phyloP scores from a whole-genome alignment of 2,888 invertebrate species.

The Brachyptera risi region DNA sequence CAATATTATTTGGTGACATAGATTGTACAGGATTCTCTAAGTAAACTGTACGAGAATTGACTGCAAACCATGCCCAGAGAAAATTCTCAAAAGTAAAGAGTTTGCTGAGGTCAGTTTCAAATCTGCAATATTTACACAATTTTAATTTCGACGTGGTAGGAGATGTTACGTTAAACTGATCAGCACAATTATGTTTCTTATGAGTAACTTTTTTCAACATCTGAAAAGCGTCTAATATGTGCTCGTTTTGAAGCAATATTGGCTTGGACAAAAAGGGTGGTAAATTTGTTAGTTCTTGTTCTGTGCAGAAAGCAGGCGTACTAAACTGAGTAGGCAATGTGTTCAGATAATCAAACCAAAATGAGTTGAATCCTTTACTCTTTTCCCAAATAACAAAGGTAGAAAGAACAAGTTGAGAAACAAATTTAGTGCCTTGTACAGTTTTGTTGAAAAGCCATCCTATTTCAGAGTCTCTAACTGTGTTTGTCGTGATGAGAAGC shows the following conservation, averaged over 20 bases:
- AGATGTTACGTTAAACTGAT: slow-evolving; percentile 33
- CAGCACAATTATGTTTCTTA: neutral
- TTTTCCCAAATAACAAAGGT: slow-evolving; percentile 68
- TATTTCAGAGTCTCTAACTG: slow-evolving; percentile 38
- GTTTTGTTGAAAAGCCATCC: slow-evolving; percentile 36
- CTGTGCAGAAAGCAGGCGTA: slow-evolving; percentile 63
- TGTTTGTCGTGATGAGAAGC: slow-evolving; percentile 49
- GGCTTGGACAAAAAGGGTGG: slow-evolving; percentile 52
- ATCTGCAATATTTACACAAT: slow-evolving; percentile 46
- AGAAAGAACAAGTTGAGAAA: slow-evolving; percentile 69
- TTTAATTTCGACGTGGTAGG: slow-evolving; percentile 11
- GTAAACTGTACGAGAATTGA: slow-evolving; percentile 82
- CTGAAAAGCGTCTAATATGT: neutral
- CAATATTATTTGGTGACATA: slow-evolving; percentile 42
- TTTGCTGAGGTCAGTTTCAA: slow-evolving; percentile 43
- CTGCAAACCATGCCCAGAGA: slow-evolving; percentile 77
- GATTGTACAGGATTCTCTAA: too few species aligned
- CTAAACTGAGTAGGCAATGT: slow-evolving; percentile 63
- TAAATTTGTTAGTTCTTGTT: slow-evolving; percentile 52
- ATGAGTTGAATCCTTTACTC: slow-evolving; percentile 51
- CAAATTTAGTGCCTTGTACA: slow-evolving; percentile 36
- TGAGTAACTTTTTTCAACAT: neutral
- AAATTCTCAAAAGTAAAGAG: slow-evolving; percentile 56
- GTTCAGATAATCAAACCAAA: slow-evolving; percentile 62
- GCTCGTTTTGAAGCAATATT: slow-evolving; percentile 12